phyloP scores from a whole-genome alignment of 2,797 vertebrate species.

The Enteromius treurensis region DNA sequence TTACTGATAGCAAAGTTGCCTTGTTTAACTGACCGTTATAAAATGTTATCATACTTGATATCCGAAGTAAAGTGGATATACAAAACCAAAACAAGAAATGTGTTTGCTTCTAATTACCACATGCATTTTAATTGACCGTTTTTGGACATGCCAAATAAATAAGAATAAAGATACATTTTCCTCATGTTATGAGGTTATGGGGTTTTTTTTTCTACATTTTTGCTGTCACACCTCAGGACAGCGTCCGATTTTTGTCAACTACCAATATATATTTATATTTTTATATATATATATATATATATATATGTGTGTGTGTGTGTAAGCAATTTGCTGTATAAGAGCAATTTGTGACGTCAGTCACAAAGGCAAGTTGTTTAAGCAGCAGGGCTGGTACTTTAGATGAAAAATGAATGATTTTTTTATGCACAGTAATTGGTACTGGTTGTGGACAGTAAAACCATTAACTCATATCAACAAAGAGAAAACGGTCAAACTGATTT shows the following conservation, averaged over 20 bases:
- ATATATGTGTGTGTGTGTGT: too few species aligned
- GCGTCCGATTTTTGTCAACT: too few species aligned
- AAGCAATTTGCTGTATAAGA: too few species aligned
- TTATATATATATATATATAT: too few species aligned
- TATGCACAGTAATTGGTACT: background rate
- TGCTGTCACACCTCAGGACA: too few species aligned
- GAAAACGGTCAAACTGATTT: background rate
- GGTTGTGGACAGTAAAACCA: background rate
- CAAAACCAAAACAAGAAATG: background rate
- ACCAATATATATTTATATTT: too few species aligned
- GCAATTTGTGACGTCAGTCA: background rate
- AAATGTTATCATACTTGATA: background rate
- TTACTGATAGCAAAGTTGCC: background rate
- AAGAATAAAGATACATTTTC: too few species aligned
- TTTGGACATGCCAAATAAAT: background rate
- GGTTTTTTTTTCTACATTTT: too few species aligned
- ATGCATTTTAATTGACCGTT: background rate
- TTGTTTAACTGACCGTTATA: background rate
- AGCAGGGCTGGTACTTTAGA: background rate
- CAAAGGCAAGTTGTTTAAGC: background rate
- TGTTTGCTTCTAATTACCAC: background rate
- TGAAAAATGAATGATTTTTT: background rate
- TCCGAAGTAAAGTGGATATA: background rate
- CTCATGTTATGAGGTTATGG: too few species aligned
- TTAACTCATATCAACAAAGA: background rate